These are phyloP conservation scores for Scaptodrosophila lebanonensis DNA, from an alignment of 1,140 invertebrate species.

Conservation along the genomic window DNA sequence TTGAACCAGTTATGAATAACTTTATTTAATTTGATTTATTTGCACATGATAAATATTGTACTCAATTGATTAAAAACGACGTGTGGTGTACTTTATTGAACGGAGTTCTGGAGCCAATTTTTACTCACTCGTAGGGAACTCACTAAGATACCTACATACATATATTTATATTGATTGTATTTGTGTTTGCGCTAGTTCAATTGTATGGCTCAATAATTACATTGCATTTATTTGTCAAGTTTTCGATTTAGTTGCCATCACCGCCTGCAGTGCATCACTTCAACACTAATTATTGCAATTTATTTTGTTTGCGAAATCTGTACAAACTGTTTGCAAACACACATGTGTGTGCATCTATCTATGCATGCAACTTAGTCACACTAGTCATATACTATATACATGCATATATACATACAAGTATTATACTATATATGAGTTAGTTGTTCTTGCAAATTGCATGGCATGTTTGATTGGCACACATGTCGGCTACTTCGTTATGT, in stretches of 20 bases:
- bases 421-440: constrained; percentile 21
- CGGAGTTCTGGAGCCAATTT: too few relatives aligned
- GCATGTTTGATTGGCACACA: constrained; percentile 36
- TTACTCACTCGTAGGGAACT: too few relatives aligned
- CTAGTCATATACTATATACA: neutral
- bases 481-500: constrained; percentile 54
- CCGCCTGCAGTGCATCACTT: constrained; percentile 17
- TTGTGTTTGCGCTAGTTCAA: constrained; percentile 26
- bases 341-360: neutral
- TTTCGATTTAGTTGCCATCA: constrained; percentile 39
- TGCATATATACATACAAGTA: neutral
- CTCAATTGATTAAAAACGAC: too few relatives aligned
- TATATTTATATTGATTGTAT: too few relatives aligned
- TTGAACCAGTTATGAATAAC: too few relatives aligned
- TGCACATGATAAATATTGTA: too few relatives aligned
- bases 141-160: too few relatives aligned
- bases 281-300: constrained; percentile 67
- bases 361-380: constrained; percentile 24
- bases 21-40: too few relatives aligned
- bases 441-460: constrained; percentile 59
- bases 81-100: too few relatives aligned
- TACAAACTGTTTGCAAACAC: constrained; percentile 43
- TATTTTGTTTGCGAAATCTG: constrained; percentile 65
- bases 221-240: constrained; percentile 66
- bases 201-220: constrained; percentile 67